Evolutionary conservation across 2,888 invertebrate genomes (phyloP).

Genomic region (Eupithecia dodoneata): DNA sequence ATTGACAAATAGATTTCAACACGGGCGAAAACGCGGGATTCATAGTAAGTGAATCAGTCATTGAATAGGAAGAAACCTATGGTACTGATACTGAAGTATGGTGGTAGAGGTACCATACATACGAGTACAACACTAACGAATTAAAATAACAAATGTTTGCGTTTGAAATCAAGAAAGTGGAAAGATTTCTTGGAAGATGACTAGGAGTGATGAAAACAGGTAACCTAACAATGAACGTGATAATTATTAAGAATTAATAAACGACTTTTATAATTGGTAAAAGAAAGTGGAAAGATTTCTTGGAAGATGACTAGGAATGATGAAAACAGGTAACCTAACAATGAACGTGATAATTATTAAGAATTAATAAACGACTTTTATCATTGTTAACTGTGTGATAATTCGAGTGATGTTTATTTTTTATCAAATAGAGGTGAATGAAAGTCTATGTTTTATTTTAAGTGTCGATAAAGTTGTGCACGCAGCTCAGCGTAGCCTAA

Average conservation of each 20-base stretch:
- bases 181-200: conserved; percentile 1
- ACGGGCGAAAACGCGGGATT: too few species aligned
- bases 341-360: neutral
- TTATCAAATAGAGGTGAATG: too few species aligned
- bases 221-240: neutral
- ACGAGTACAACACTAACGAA: neutral
- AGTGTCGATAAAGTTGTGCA: too few species aligned
- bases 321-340: neutral
- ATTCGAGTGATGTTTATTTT: too few species aligned
- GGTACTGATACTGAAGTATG: too few species aligned
- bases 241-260: neutral
- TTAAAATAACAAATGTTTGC: neutral
- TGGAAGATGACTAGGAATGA: neutral
- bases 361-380: neutral
- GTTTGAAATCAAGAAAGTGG: conserved; percentile 4
- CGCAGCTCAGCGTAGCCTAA: too few species aligned
- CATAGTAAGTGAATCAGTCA: too few species aligned
- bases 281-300: conserved; percentile 6
- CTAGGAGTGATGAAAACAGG: neutral
- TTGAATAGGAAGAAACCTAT: too few species aligned
- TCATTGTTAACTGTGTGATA: neutral
- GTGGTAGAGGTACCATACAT: neutral
- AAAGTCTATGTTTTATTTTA: too few species aligned
- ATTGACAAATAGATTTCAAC: too few species aligned
- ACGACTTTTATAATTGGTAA: neutral